Base-by-base conservation (phyloP, 1,140 invertebrate genomes). In the Augochlora pura region DNA sequence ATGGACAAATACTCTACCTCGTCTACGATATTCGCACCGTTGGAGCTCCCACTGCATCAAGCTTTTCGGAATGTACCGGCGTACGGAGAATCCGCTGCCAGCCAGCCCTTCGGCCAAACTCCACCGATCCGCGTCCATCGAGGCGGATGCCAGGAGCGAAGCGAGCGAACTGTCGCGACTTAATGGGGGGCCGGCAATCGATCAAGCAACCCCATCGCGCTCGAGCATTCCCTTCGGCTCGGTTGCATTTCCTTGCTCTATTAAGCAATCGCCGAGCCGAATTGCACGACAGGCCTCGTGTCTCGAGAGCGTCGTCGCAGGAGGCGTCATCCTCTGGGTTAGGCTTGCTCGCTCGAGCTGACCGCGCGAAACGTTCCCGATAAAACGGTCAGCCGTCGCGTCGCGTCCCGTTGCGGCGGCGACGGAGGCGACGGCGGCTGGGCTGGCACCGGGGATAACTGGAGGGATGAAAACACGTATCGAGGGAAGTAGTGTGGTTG, bases 171-270 rank as follows among this genome's bases (percentile, higher is more conserved):
- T n/a, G n/a, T 12, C 69, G 25, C 18, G 21, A 49, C 39, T 39
- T 72, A 69, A 80, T 77, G 60, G 52, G 60, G 60, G 2, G 81
- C 81, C 7, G 80, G 79, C 85, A 66, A 88, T 85, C 83, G 82
- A 77, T 71, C 76, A 42, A 77, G 65, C 62, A 66, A 49, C 27
- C 6, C 65, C 27, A 10, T 57, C 65, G 32, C 23, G 32, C 46
- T 64, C 23, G 66, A n/a, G 14, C 75, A 49, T 62, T 42, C 59
- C 39, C 46, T 49, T 70, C 76, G 46, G 68, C 59, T 77, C 57
- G 73, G 54, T 60, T 70, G 66, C 68, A n/a, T 78, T 78, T 64
- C 68, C 77, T 66, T 74, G 71, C 71, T 80, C 70, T 75, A 75
- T 75, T 80, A 67, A 80, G n/a, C 71, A 62, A 73, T 32, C 77